phyloP scores from a whole-genome alignment of 2,113 vertebrate genomes.

The Sander lucioperca region DNA sequence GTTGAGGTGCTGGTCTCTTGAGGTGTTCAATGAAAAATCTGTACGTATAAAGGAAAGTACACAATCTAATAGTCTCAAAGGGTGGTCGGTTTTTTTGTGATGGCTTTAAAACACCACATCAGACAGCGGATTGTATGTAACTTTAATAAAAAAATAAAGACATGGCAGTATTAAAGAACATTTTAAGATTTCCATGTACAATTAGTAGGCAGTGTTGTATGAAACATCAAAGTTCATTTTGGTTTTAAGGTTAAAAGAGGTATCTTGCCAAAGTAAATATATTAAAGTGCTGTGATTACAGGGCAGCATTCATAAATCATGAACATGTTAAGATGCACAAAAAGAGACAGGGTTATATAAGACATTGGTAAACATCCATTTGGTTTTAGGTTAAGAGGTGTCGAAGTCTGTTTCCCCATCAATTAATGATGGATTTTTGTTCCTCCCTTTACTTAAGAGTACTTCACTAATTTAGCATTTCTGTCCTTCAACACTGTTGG shows the following conservation, averaged over 20 bases:
- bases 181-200: background rate
- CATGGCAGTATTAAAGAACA: background rate
- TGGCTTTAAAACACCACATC: background rate
- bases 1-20: constrained; percentile 77
- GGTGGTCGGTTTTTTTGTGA: constrained; percentile 40
- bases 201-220: background rate
- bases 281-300: background rate
- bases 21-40: constrained; percentile 75
- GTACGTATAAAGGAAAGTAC: constrained; percentile 81
- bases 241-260: constrained; percentile 2
- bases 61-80: constrained; percentile 65
- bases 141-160: background rate
- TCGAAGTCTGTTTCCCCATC: background rate
- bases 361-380: background rate
- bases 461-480: background rate
- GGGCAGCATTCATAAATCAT: background rate
- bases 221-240: background rate
- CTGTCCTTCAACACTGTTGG: background rate
- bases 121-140: background rate
- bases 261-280: background rate
- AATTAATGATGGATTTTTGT: background rate
- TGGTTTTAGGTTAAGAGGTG: background rate
- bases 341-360: too few species aligned
- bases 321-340: background rate
- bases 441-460: background rate